A percentile compares a stretch with the other conserved stretches of the same genome.
These are phyloP conservation scores for Sinella curviseta DNA, from an alignment of 1,140 invertebrate species.

Conservation along the genomic window DNA sequence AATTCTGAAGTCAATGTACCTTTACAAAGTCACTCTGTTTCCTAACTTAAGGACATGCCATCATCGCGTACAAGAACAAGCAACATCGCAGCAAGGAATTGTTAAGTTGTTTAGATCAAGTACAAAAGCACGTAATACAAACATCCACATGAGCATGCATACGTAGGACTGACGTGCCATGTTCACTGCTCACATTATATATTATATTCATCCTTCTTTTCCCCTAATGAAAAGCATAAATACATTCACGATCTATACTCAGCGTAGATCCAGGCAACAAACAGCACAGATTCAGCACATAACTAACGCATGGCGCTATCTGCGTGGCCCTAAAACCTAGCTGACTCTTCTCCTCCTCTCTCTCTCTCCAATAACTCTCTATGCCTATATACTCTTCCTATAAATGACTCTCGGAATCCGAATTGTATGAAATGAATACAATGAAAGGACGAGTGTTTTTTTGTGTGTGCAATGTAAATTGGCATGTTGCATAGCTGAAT, in stretches of 20 bases:
- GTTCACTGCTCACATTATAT: too few relatives aligned
- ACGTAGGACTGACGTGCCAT: background rate
- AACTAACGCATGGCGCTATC: too few relatives aligned
- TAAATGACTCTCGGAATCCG: background rate
- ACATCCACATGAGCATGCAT: background rate
- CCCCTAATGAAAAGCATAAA: too few relatives aligned
- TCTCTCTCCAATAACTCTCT: too few relatives aligned
- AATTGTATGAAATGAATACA: background rate
- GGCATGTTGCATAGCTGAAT: too few relatives aligned
- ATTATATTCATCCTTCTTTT: too few relatives aligned
- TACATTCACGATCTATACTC: too few relatives aligned
- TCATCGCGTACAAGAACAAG: background rate
- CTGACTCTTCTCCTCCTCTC: too few relatives aligned
- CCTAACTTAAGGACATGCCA: conserved; percentile 10
- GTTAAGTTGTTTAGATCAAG: background rate
- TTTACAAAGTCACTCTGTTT: conserved; percentile 40
- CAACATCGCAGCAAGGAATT: background rate
- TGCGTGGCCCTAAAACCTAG: too few relatives aligned
- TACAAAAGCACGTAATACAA: background rate
- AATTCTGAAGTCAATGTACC: conserved; percentile 45
- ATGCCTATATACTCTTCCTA: too few relatives aligned
- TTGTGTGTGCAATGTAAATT: background rate
- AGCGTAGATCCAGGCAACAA: too few relatives aligned
- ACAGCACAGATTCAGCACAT: too few relatives aligned
- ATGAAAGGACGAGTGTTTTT: background rate